Conservation (phyloP, 2,113 vertebrate genomes). For the Phyllopteryx taeniolatus region DNA sequence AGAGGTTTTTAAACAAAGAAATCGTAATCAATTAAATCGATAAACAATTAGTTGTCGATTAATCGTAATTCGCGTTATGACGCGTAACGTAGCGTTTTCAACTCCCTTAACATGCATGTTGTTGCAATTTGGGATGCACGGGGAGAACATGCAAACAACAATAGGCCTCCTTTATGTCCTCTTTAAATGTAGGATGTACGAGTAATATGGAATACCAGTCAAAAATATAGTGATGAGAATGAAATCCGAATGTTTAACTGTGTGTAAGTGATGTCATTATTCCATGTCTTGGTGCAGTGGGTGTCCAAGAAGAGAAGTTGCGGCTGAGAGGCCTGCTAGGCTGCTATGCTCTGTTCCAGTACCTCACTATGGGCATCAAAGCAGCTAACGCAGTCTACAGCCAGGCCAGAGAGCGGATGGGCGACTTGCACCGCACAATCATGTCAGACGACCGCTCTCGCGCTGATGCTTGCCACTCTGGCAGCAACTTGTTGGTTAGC, state of each 20-base stretch:
- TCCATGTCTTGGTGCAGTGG: constrained; percentile 25
- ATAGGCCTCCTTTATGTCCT: no score
- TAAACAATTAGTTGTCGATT: no score
- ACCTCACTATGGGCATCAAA: constrained; percentile 84
- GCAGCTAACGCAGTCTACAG: constrained; percentile 75
- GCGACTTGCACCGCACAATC: constrained; percentile 20
- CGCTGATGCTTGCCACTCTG: constrained; percentile 3
- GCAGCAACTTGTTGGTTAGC: not conserved
- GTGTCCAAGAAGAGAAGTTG: constrained; percentile 27
- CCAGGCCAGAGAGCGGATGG: constrained; percentile 70
- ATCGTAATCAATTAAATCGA: no score
- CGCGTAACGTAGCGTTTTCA: no score
- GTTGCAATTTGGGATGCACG: no score
- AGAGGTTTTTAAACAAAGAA: no score
- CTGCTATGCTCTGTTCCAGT: constrained; percentile 91
- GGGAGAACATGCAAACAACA: no score
- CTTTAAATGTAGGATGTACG: no score
- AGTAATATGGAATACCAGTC: not conserved
- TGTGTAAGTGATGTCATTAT: not conserved
- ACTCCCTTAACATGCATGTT: no score
- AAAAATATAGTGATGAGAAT: not conserved
- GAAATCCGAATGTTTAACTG: not conserved
- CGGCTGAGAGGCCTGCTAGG: constrained; percentile 72
- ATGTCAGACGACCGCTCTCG: constrained; percentile 5
- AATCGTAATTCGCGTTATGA: no score